Evolutionary conservation across 2,113 vertebrate species (phyloP).

Genomic region (Burhinus bistriatus): DNA sequence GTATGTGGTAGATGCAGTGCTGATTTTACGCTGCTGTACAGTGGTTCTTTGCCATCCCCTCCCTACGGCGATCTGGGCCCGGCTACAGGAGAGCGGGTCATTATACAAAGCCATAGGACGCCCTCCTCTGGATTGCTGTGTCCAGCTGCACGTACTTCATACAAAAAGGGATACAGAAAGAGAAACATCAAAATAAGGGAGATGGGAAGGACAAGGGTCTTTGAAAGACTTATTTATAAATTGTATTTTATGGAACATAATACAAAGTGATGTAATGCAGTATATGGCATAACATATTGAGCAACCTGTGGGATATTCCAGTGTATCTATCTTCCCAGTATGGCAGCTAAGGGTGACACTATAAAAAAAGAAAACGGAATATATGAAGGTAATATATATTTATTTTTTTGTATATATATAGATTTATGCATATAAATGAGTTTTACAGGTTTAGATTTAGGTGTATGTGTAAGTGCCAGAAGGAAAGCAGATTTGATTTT

Average conservation of each 20-base stretch:
- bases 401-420: background rate
- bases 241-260: background rate
- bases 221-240: background rate
- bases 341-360: background rate
- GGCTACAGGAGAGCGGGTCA: background rate
- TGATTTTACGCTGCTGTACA: accelerated
- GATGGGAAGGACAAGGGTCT: background rate
- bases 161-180: accelerated
- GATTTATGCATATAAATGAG: background rate
- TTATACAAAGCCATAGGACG: background rate
- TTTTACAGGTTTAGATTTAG: background rate
- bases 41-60: background rate
- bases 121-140: constrained; percentile 35
- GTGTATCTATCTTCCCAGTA: accelerated
- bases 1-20: accelerated
- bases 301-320: background rate
- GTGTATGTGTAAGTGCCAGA: background rate
- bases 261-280: background rate
- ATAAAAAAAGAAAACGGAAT: background rate
- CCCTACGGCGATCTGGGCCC: accelerated
- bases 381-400: background rate
- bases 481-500: background rate
- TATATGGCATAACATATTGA: background rate
- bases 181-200: accelerated
- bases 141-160: background rate